Percentiles rank a stretch among this genome's conserved stretches.
These are phyloP conservation scores for Drosophila paucipuncta DNA, from an alignment of 2,888 invertebrate species.

Conservation along the genomic window DNA sequence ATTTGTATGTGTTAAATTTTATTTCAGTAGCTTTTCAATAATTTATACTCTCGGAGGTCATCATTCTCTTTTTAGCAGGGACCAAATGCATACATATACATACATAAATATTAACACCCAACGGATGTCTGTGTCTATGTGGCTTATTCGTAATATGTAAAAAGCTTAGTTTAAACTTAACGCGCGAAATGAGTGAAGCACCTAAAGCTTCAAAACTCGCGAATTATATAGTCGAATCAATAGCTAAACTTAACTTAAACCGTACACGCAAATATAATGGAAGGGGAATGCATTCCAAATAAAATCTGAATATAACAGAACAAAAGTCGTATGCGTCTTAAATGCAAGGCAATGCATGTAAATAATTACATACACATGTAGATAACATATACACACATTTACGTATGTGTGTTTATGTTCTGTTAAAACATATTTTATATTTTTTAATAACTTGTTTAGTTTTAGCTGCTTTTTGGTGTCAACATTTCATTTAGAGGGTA, in stretches of 20 bases:
- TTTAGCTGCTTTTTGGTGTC: constrained; percentile 41
- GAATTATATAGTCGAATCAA: constrained; percentile 42
- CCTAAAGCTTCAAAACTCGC: constrained; percentile 24
- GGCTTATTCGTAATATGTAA: constrained; percentile 50
- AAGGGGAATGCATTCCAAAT: constrained; percentile 56
- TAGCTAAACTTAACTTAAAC: constrained; percentile 38
- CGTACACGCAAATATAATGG: constrained; percentile 21
- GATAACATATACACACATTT: constrained; percentile 12
- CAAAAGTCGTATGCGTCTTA: constrained; percentile 17
- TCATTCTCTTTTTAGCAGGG: constrained; percentile 13
- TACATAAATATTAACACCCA: constrained; percentile 30
- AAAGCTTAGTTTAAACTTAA: constrained; percentile 73
- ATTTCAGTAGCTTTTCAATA: constrained; percentile 42
- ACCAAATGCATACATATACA: constrained; percentile 31
- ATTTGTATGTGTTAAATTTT: constrained; percentile 34
- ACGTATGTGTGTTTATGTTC: constrained; percentile 11
- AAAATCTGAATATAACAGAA: constrained; percentile 26
- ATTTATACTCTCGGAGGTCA: constrained; percentile 29
- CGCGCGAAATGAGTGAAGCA: constrained; percentile 38
- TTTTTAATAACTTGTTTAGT: constrained; percentile 19
- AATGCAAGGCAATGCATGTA: constrained; percentile 40
- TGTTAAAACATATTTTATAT: constrained; percentile 15
- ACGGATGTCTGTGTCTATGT: constrained; percentile 24
- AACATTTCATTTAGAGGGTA: constrained; percentile 29
- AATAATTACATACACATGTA: constrained; percentile 5